Conservation (phyloP, 2,888 invertebrate genomes). For the Melitaea athalia region DNA sequence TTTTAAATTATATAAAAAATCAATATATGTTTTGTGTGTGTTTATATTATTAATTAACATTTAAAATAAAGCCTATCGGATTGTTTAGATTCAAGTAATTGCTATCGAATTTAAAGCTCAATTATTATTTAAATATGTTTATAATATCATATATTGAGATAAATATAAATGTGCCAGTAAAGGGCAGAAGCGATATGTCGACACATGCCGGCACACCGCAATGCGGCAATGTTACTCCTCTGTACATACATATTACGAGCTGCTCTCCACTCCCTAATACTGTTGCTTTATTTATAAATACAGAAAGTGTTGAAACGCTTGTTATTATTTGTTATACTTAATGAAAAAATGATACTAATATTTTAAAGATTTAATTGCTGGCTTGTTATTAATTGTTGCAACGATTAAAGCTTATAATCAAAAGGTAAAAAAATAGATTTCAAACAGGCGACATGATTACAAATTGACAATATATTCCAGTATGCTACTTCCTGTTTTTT, state of each 20-base stretch:
- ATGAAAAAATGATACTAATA: too few species aligned
- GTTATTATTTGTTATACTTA: conserved; percentile 2
- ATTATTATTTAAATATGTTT: background rate
- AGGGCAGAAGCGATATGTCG: conserved; percentile 77
- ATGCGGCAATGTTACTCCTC: conserved; percentile 76
- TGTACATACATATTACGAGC: conserved; percentile 71
- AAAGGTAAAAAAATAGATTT: background rate
- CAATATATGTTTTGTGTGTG: too few species aligned
- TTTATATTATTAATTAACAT: too few species aligned
- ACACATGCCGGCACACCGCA: conserved; percentile 76
- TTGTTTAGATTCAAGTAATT: background rate
- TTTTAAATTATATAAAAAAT: background rate
- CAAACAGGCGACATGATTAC: background rate
- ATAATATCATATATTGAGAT: conserved; percentile 50
- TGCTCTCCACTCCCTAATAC: conserved; percentile 65
- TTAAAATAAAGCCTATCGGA: too few species aligned
- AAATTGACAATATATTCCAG: conserved; percentile 3
- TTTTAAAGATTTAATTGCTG: too few species aligned
- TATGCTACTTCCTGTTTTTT: conserved; percentile 19
- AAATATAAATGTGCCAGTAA: conserved; percentile 57
- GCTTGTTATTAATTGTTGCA: background rate
- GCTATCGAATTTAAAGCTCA: background rate
- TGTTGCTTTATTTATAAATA: conserved; percentile 59
- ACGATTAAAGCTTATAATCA: background rate
- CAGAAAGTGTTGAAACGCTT: conserved; percentile 48